Conservation (phyloP, 2,888 invertebrate genomes). For the Caenorhabditis uteleia region DNA sequence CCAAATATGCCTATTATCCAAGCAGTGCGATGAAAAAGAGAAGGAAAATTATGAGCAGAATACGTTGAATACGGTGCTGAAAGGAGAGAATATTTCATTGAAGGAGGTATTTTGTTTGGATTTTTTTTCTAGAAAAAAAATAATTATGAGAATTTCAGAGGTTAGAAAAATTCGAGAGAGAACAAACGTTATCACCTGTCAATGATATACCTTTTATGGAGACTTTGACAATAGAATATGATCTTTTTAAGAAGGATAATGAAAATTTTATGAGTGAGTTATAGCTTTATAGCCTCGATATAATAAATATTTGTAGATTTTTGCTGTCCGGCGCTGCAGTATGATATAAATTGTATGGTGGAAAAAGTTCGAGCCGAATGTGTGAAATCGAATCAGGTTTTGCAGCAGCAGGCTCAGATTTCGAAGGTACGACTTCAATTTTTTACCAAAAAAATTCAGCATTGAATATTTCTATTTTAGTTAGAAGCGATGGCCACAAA, state of each 20-base stretch:
- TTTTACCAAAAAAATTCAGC: not conserved
- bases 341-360: constrained; percentile 14
- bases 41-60: constrained; percentile 26
- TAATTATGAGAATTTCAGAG: constrained; percentile 1
- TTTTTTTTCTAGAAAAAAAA: not conserved
- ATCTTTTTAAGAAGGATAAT: constrained; percentile 15
- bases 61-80: constrained; percentile 1
- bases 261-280: constrained; percentile 8
- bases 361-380: constrained; percentile 19
- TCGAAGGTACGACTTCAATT: constrained; percentile 14
- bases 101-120: constrained; percentile 4
- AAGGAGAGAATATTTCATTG: constrained; percentile 20
- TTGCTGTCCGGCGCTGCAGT: constrained; percentile 15
- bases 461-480: not conserved
- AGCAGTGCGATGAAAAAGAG: constrained; percentile 25
- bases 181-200: constrained; percentile 15
- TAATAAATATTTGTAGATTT: constrained; percentile 14
- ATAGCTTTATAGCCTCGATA: no score
- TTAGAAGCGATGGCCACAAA: not conserved
- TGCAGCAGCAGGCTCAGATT: constrained; percentile 17
- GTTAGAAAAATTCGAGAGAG: constrained; percentile 12
- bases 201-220: constrained; percentile 24
- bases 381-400: constrained; percentile 20
- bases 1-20: constrained; percentile 8
- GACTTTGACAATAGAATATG: constrained; percentile 24